These are phyloP conservation scores for Sinopyrophorus schimmeli DNA, from an alignment of 2,888 invertebrate species.

Conservation along the genomic window DNA sequence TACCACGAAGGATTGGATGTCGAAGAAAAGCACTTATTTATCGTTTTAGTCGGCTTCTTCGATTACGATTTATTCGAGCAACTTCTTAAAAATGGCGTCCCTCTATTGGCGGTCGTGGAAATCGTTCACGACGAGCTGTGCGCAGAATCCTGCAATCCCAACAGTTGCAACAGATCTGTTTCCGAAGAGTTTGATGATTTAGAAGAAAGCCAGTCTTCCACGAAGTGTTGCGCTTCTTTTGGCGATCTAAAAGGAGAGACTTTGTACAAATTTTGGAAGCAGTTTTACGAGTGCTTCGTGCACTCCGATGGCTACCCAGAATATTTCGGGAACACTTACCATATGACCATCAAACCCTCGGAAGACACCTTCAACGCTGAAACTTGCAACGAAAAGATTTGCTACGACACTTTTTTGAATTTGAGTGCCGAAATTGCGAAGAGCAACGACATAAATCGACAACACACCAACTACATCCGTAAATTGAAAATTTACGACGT, in stretches of 20 bases:
- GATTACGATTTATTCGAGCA: constrained; percentile 17
- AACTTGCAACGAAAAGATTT: background rate
- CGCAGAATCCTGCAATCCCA: no score
- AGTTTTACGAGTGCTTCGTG: constrained; percentile 12
- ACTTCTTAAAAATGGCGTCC: constrained; percentile 7
- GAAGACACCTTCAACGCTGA: background rate
- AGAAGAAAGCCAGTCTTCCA: no score
- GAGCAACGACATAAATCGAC: constrained; percentile 5
- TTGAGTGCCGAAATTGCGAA: constrained; percentile 6
- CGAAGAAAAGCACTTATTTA: constrained; percentile 11
- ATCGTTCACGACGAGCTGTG: no score
- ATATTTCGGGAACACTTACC: constrained; percentile 12
- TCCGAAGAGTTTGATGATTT: no score
- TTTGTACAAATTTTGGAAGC: constrained; percentile 20
- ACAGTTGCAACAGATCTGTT: no score
- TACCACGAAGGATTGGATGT: constrained; percentile 7
- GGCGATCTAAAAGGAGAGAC: no score
- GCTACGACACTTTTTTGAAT: constrained; percentile 2
- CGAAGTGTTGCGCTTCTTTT: no score
- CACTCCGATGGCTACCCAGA: background rate
- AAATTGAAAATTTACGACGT: constrained; percentile 19
- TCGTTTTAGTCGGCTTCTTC: constrained; percentile 22
- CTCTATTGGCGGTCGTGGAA: constrained; percentile 12
- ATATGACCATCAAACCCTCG: constrained; percentile 7
- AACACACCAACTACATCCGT: constrained; percentile 18